A percentile compares a stretch with the other conserved stretches of the same genome.
These are phyloP conservation scores for Drosophila mayaguana DNA, from an alignment of 2,888 invertebrate genomes.

Conservation along the genomic window DNA sequence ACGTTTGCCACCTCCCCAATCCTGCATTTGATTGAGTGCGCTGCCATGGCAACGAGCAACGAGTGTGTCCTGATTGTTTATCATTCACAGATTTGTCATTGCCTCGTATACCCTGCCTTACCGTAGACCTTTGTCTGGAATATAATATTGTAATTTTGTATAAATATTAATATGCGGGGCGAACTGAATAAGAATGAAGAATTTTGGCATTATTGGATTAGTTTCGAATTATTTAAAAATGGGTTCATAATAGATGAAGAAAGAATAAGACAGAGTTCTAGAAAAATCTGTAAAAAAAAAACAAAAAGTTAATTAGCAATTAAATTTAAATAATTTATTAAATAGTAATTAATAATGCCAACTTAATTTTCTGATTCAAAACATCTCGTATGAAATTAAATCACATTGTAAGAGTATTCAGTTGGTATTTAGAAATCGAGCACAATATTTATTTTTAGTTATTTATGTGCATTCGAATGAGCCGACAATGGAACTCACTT, in stretches of 20 bases:
- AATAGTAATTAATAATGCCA: too few relatives aligned
- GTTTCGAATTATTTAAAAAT: background rate
- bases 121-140: background rate
- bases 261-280: too few relatives aligned
- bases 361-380: too few relatives aligned
- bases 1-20: background rate
- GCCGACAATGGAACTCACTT: constrained; percentile 29
- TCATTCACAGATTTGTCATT: constrained; percentile 51
- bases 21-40: constrained; percentile 53
- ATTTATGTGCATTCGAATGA: constrained; percentile 22
- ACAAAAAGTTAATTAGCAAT: too few relatives aligned
- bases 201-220: background rate
- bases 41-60: constrained; percentile 14
- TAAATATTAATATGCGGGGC: background rate
- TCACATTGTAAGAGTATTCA: background rate
- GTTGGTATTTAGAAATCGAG: background rate
- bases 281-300: too few relatives aligned
- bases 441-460: constrained; percentile 23
- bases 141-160: background rate
- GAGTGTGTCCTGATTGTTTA: constrained; percentile 41
- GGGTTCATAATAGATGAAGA: background rate
- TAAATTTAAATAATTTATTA: background rate
- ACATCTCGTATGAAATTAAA: background rate
- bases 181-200: background rate
- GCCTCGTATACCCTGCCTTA: constrained; percentile 1